Percentiles rank a stretch among this genome's conserved stretches.
These are phyloP conservation scores for Petrosia ficiformis DNA, from an alignment of 37 sponge, comb jelly and placozoan species.

Conservation along the genomic window DNA sequence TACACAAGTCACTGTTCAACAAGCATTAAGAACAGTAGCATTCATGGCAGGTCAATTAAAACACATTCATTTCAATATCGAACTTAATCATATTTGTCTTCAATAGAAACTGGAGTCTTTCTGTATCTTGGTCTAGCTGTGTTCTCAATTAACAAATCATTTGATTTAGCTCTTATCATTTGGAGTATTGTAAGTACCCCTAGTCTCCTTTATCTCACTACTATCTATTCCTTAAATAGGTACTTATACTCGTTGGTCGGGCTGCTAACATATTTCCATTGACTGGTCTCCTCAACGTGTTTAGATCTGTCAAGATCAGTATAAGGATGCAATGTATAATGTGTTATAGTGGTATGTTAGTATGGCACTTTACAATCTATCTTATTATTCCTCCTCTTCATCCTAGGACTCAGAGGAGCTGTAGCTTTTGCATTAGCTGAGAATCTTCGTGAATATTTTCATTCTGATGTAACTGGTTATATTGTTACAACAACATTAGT, in stretches of 20 bases:
- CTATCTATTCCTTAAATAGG: conserved; percentile 36
- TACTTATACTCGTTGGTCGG: conserved; percentile 78
- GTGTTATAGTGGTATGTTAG: conserved; percentile 89
- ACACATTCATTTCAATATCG: conserved; percentile 10
- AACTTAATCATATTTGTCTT: conserved; percentile 4
- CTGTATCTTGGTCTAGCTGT: conserved; percentile 91
- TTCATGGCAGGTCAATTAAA: conserved; percentile 78
- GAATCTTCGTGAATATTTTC: conserved; percentile 45
- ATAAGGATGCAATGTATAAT: conserved; percentile 84
- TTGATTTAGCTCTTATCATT: conserved; percentile 67
- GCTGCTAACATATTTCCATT: conserved; percentile 92
- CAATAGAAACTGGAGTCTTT: conserved; percentile 91
- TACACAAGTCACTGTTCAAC: conserved; percentile 90
- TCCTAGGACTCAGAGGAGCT: conserved; percentile 89
- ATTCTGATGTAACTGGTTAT: conserved; percentile 30
- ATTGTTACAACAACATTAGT: conserved; percentile 88
- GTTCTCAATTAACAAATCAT: conserved; percentile 78
- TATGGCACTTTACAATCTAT: neutral
- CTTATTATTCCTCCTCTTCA: neutral
- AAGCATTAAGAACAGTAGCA: conserved; percentile 76
- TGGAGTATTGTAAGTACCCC: conserved; percentile 84
- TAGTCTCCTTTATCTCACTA: neutral
- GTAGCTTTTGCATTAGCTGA: conserved; percentile 92
- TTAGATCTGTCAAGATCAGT: conserved; percentile 74
- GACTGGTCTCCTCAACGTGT: conserved; percentile 72